Evolutionary conservation across 2,113 vertebrate species (phyloP), one percentile per base, ranked within the genome.

Genomic region (Lonchura striata): DNA sequence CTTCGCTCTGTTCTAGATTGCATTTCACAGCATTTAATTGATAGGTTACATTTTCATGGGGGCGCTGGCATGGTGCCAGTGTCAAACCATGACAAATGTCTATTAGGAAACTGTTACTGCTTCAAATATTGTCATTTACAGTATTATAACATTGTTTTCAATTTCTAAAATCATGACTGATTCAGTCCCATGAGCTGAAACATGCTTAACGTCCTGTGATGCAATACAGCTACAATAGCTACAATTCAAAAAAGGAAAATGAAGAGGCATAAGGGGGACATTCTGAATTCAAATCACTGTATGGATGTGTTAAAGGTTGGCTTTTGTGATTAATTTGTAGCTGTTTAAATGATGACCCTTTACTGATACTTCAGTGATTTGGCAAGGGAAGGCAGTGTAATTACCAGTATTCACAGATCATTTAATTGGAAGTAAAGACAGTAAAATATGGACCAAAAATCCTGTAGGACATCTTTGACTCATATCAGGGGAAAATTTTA

Each of bases 191-290:
- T 1, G 91, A 97, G 97, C 90, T 97, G 88, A 98, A 98, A 98
- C 96, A 97, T 97, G 97, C 75, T 97, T 98, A 99, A 98, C 98
- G 98, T 98, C 98, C 97, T 97, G 82, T 98, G 97, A 97, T 97
- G 96, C 53, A 91, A 95, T 97, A 97, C 85, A 95, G 80, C 91
- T 96, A 94, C 82, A 98, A 97, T 97, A 96, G 87, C 87, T 95
- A 92, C 83, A 98, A 97, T 97, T 96, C 93, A 95, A 95, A 96
- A 93, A 97, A 90, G 88, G 95, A 97, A 97, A 98, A 98, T 97
- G 97, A 98, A 98, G 97, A 98, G 97, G 84, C 97, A 85, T 95
- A 92, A 85, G 96, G 97, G 98, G 97, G 82, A 96, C 94, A 97
- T 98, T 98, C 92, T 68, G 92, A 82, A 91, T 88, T 94, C 97